Conservation (phyloP, 2,888 invertebrate genomes). For the Taenaris catops region DNA sequence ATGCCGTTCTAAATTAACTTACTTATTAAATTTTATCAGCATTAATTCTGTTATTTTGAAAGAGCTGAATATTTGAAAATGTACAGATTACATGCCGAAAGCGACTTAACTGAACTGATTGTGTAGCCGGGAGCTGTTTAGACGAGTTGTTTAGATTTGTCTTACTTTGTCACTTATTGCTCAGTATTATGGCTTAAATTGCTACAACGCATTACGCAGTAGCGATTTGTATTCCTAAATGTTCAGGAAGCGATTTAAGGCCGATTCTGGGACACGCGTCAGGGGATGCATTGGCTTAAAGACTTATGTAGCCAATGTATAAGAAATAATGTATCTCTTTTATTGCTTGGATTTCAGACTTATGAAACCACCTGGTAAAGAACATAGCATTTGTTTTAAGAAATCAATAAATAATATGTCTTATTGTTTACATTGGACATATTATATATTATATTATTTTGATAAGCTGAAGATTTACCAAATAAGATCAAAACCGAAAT, state of each 20-base stretch:
- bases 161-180: constrained; percentile 2
- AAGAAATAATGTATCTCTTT: too few relatives aligned
- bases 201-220: background rate
- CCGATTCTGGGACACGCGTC: constrained; percentile 12
- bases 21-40: too few relatives aligned
- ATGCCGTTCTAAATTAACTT: too few relatives aligned
- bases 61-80: constrained; percentile 5
- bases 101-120: constrained; percentile 1
- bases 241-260: constrained; percentile 7
- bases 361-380: too few relatives aligned
- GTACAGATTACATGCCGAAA: constrained; percentile 2
- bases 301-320: too few relatives aligned
- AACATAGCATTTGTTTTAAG: too few relatives aligned
- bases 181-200: background rate
- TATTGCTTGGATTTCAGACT: too few relatives aligned
- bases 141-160: background rate
- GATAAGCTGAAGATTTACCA: too few relatives aligned
- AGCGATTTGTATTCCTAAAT: constrained; percentile 4
- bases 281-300: constrained; percentile 8
- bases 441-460: too few relatives aligned
- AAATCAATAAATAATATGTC: too few relatives aligned
- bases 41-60: background rate
- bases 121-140: background rate
- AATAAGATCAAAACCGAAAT: constrained; percentile 22
- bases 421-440: too few relatives aligned